Evolutionary conservation across 2,888 invertebrate species (phyloP).

Genomic region (Invenusta paracnida): DNA sequence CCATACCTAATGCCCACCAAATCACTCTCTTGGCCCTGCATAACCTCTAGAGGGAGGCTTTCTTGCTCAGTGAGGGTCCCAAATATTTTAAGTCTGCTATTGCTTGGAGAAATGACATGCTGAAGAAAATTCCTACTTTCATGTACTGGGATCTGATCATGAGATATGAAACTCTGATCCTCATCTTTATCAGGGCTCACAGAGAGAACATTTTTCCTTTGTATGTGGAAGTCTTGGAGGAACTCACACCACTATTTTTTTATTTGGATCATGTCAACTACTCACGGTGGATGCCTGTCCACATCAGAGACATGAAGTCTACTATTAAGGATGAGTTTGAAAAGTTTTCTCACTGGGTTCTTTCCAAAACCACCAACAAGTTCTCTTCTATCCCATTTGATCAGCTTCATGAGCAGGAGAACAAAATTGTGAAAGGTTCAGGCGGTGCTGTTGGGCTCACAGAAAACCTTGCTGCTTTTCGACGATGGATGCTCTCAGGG

Average conservation of each 20-base stretch:
- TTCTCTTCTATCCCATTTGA: not conserved
- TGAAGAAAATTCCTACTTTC: not conserved
- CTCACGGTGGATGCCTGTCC: constrained; percentile 36
- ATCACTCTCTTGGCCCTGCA: not conserved
- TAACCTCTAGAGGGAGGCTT: constrained; percentile 5
- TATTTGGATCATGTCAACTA: not conserved
- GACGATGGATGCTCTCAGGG: no score
- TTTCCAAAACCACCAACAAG: not conserved
- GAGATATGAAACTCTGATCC: constrained; percentile 3
- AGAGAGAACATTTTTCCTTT: constrained; percentile 13
- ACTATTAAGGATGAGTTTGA: no score
- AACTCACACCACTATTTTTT: constrained; percentile 39
- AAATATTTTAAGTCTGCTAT: constrained; percentile 15
- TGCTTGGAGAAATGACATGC: constrained; percentile 3
- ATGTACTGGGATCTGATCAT: not conserved
- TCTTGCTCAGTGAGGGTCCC: not conserved
- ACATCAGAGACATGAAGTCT: no score
- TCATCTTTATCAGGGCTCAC: not conserved
- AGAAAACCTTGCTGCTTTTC: not conserved
- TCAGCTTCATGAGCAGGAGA: not conserved
- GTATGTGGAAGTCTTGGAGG: constrained; percentile 41
- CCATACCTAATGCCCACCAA: not conserved
- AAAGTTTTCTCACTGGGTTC: not conserved
- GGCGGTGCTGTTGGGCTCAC: not conserved
- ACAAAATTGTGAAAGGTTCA: not conserved